Percentiles rank a stretch among this genome's conserved stretches.
Conservation (phyloP, 2,797 vertebrate genomes). For the Enteromius mattozi region DNA sequence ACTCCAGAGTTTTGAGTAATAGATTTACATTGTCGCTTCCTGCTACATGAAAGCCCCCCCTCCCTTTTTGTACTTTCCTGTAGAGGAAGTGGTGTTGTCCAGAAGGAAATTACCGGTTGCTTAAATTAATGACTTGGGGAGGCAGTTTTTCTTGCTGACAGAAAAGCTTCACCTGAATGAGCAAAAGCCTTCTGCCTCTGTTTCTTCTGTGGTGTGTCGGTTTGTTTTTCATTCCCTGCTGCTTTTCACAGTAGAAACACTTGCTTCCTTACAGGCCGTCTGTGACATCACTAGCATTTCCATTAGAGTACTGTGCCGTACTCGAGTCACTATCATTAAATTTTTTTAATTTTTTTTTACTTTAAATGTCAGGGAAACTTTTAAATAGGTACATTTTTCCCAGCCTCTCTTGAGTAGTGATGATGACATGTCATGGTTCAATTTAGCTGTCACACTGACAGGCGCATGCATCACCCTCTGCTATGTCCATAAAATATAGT, state of each 20-base stretch:
- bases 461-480: constrained; percentile 25
- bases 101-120: constrained; percentile 41
- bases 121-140: constrained; percentile 42
- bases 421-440: constrained; percentile 39
- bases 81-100: constrained; percentile 21
- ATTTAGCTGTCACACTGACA: constrained; percentile 41
- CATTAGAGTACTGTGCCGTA: background rate
- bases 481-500: constrained; percentile 29
- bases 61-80: constrained; percentile 1
- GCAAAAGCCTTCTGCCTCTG: constrained; percentile 20
- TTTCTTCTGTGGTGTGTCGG: constrained; percentile 10
- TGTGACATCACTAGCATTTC: constrained; percentile 19
- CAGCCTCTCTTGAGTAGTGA: constrained; percentile 11
- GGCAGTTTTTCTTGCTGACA: constrained; percentile 32
- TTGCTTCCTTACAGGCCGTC: background rate
- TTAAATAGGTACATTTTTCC: constrained; percentile 34
- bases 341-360: too few relatives aligned
- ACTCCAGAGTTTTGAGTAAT: background rate
- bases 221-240: constrained; percentile 12
- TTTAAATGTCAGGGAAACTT: constrained; percentile 16
- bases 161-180: constrained; percentile 46
- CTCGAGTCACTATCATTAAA: too few relatives aligned
- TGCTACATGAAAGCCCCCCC: background rate
- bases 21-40: constrained; percentile 6
- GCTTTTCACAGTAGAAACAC: background rate